Percentiles rank a stretch among this genome's conserved stretches.
Evolutionary conservation across 2,888 invertebrate species (phyloP).

Genomic region (Acrocyrtus sp.): DNA sequence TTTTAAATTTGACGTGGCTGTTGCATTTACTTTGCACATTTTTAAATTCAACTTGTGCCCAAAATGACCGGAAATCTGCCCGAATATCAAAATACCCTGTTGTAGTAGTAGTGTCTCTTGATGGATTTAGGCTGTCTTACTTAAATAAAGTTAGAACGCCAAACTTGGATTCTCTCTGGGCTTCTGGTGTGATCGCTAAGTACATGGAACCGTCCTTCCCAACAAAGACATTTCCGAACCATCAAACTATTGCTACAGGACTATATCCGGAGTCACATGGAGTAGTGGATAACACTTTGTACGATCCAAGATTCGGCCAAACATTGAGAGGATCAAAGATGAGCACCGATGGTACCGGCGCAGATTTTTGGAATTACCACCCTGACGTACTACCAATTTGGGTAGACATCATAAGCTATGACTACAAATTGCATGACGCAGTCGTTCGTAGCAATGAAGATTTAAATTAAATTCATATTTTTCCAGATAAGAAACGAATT

Average conservation of each 20-base stretch:
- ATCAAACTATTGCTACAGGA: slow-evolving; percentile 77
- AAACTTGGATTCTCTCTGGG: slow-evolving; percentile 70
- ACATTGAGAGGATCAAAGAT: slow-evolving; percentile 20
- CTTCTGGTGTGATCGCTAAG: slow-evolving; percentile 71
- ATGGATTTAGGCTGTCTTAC: slow-evolving; percentile 77
- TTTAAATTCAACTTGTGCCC: not conserved
- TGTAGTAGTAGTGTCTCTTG: slow-evolving; percentile 73
- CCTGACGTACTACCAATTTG: slow-evolving; percentile 43
- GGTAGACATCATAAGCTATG: slow-evolving; percentile 27
- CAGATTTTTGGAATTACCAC: slow-evolving; percentile 50
- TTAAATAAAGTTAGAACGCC: slow-evolving; percentile 71
- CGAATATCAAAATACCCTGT: slow-evolving; percentile 30
- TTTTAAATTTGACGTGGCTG: too few relatives aligned
- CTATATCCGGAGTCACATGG: slow-evolving; percentile 77
- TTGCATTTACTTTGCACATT: too few relatives aligned
- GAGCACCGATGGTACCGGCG: too few relatives aligned
- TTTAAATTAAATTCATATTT: not conserved
- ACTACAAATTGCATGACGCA: too few relatives aligned
- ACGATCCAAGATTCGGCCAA: slow-evolving; percentile 67
- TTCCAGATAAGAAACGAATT: slow-evolving; percentile 69
- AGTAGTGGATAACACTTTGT: slow-evolving; percentile 73
- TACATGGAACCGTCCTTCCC: slow-evolving; percentile 73
- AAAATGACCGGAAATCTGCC: too few relatives aligned
- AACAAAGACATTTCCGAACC: slow-evolving; percentile 80
- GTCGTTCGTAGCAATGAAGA: too few relatives aligned